Conservation (phyloP, 2,888 invertebrate genomes). For the Ryuthela nishihirai region DNA sequence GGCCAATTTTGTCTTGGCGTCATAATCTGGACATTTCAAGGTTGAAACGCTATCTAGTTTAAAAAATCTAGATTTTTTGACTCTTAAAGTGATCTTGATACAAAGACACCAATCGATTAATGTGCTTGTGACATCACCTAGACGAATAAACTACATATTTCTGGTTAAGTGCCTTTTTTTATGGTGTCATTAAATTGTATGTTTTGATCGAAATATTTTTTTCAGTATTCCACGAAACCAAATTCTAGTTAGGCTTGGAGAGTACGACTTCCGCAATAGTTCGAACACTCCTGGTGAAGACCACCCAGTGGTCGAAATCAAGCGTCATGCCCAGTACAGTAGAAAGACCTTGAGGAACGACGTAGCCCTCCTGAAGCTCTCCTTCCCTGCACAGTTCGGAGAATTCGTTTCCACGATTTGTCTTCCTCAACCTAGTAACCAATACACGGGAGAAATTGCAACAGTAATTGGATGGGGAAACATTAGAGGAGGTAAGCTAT, state of each 20-base stretch:
- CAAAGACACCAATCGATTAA: no score
- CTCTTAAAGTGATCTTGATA: no score
- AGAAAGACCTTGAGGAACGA: constrained; percentile 33
- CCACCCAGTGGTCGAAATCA: constrained; percentile 12
- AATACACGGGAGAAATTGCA: constrained; percentile 45
- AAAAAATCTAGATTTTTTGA: no score
- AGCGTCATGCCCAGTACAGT: constrained; percentile 23
- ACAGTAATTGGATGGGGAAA: constrained; percentile 78
- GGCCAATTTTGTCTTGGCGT: no score
- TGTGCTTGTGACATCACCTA: no score
- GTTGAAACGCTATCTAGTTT: no score
- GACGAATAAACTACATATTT: no score
- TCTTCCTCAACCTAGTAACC: constrained; percentile 46
- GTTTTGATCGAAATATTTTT: no score
- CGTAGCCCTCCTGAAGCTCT: constrained; percentile 76
- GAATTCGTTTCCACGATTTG: constrained; percentile 48
- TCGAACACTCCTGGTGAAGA: neutral
- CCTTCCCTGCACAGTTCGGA: constrained; percentile 68
- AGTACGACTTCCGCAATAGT: constrained; percentile 18
- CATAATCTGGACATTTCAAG: no score
- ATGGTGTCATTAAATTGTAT: no score
- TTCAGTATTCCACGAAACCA: constrained; percentile 1
- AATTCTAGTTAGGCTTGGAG: constrained; percentile 21
- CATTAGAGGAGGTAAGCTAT: constrained; percentile 38
- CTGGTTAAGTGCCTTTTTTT: no score